These are phyloP conservation scores for Sphaerophoria rueppellii DNA, from an alignment of 2,888 invertebrate genomes.

Conservation along the genomic window DNA sequence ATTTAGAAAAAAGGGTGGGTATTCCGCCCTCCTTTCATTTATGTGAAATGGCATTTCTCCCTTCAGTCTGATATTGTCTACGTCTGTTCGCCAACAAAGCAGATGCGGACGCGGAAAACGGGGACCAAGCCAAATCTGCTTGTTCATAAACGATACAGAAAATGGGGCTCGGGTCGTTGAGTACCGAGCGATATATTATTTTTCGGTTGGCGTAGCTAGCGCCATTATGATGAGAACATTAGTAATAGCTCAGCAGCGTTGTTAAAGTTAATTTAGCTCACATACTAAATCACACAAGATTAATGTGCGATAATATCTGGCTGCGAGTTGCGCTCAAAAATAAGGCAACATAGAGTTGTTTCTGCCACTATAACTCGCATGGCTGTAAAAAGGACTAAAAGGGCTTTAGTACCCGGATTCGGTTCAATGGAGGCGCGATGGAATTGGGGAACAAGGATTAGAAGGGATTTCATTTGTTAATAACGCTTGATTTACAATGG, in stretches of 20 bases:
- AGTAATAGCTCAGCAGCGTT: conserved; percentile 61
- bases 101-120: too few relatives aligned
- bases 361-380: not conserved
- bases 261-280: conserved; percentile 71
- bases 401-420: not conserved
- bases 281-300: conserved; percentile 71
- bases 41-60: not conserved
- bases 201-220: conserved; percentile 10
- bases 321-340: conserved; percentile 8
- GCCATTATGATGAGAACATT: conserved; percentile 68
- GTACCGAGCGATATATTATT: conserved; percentile 30
- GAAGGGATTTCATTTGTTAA: conserved; percentile 70
- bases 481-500: conserved; percentile 66
- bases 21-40: conserved; percentile 11
- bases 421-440: conserved; percentile 3
- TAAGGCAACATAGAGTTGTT: not conserved
- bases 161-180: conserved; percentile 13
- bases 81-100: too few relatives aligned
- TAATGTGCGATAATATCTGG: conserved; percentile 61
- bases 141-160: not conserved
- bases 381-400: not conserved
- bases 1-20: not conserved
- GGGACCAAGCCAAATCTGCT: too few relatives aligned
- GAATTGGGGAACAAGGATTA: conserved; percentile 22
- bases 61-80: conserved; percentile 17